Evolutionary conservation across 2,888 invertebrate species (phyloP), one percentile per base, ranked within the genome.

Genomic region (Onchidella celtica): DNA sequence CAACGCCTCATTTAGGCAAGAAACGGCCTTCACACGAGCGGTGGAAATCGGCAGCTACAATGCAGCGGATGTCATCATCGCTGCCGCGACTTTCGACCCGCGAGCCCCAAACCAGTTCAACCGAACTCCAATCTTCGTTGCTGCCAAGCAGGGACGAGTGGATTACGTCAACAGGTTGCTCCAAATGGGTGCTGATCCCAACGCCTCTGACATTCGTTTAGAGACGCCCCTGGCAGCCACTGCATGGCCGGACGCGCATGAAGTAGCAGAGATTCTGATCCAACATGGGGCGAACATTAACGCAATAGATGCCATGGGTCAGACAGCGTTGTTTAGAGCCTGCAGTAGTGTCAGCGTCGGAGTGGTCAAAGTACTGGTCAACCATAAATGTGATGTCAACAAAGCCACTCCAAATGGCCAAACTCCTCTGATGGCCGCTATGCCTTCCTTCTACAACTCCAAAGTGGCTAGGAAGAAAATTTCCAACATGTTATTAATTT

Each of bases 261-360:
- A 82, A 34, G 38, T 80, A 57, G 86, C 84, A 9, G 66, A 83
- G 17, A 61, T 83, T 47, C 81, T 88, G 27, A 84, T 86, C n/a
- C 57, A 84, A 63, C 59, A 83, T n/a, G 85, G 84, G 14, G 86
- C 87, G 14, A 65, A 85, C 55, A 40, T 88, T 11, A 84, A 87
- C 68, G 36, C 72, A n/a, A 38, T 57, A 11, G 81, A 83, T 27
- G 14, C 34, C 11, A 40, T 34, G 2, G 86, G 87, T 17, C 85
- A 85, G 75, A 85, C 84, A 11, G 81, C 87, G 14, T 66, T 87
- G 11, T 84, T 82, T 69, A 75, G 84, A 0, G 87, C 87, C 40
- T 87, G 86, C 69, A 70, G 76, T 0, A 80, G 81, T 24, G 83
- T 82, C 1, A 81, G 83, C 57, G 9, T 72, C 1, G 66, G 61